Evolutionary conservation across 2,113 vertebrate genomes (phyloP).

Genomic region (Orycteropus afer): DNA sequence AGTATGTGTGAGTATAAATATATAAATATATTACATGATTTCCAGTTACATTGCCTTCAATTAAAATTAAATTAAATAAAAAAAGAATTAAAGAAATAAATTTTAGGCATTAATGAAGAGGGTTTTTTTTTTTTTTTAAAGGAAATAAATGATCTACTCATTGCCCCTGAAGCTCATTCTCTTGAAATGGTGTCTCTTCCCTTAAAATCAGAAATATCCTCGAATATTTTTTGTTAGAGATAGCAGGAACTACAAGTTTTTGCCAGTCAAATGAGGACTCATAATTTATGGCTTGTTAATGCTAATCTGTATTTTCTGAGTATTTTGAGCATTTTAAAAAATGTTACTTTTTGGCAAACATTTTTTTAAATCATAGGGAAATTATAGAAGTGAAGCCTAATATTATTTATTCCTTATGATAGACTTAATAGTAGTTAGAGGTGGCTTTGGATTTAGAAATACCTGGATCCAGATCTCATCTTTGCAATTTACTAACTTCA

Average conservation of each 20-base stretch:
- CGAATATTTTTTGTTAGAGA: not conserved
- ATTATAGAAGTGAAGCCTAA: not conserved
- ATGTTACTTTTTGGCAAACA: not conserved
- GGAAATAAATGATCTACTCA: not conserved
- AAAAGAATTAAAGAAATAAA: too few relatives aligned
- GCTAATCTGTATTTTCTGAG: not conserved
- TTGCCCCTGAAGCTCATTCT: not conserved
- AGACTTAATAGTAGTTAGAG: not conserved
- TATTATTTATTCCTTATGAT: not conserved
- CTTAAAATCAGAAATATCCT: not conserved
- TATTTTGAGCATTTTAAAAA: not conserved
- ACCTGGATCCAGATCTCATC: not conserved
- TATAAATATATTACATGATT: not conserved
- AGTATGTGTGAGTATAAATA: not conserved
- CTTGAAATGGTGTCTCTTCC: not conserved
- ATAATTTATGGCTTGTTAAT: not conserved
- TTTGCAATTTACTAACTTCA: not conserved
- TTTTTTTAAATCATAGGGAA: not conserved
- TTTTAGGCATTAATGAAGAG: not conserved
- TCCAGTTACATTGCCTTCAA: not conserved
- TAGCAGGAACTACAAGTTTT: not conserved
- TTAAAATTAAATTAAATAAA: not conserved
- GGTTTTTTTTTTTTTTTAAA: not conserved
- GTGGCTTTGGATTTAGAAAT: not conserved
- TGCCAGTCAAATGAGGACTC: not conserved